Percentiles rank a stretch among this genome's conserved stretches.
Evolutionary conservation across 2,797 vertebrate genomes (phyloP).

Genomic region (Botia almorhae): DNA sequence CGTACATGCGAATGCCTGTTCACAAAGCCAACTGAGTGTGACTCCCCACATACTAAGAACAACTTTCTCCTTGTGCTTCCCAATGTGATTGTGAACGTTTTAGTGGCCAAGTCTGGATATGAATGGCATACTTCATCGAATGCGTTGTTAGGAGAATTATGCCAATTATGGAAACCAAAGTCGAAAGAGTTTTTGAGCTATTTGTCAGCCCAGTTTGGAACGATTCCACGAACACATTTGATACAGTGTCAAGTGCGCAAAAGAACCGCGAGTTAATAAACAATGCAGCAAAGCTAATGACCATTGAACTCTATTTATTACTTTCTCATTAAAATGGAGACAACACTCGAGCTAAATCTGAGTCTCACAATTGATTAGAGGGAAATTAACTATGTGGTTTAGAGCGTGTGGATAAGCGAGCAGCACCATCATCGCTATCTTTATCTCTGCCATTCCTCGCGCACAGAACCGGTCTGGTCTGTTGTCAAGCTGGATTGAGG

Average conservation of each 20-base stretch:
- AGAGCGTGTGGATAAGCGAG: neutral
- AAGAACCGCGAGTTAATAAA: conserved; percentile 61
- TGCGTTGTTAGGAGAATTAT: conserved; percentile 1
- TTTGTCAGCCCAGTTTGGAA: conserved; percentile 21
- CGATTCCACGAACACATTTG: neutral
- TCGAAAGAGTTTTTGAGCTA: conserved; percentile 21
- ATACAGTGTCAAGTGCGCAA: conserved; percentile 47
- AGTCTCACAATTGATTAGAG: conserved; percentile 65
- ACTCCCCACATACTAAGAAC: conserved; percentile 13
- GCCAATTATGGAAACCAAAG: conserved; percentile 29
- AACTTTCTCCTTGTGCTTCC: neutral
- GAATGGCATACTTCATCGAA: conserved; percentile 1
- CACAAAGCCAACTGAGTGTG: neutral
- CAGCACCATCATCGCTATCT: neutral
- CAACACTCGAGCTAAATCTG: conserved; percentile 67
- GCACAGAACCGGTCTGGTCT: neutral
- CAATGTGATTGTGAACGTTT: neutral
- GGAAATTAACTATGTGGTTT: conserved; percentile 60
- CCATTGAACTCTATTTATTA: conserved; percentile 68
- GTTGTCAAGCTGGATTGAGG: conserved; percentile 5
- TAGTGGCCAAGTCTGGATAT: neutral
- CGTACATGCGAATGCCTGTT: conserved; percentile 16
- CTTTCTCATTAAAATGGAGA: conserved; percentile 71
- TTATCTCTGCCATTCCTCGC: neutral
- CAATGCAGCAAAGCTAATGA: conserved; percentile 55